A percentile compares a stretch with the other conserved stretches of the same genome.
Evolutionary conservation across 2,113 vertebrate genomes (phyloP).

Genomic region (Anthoscopus minutus): DNA sequence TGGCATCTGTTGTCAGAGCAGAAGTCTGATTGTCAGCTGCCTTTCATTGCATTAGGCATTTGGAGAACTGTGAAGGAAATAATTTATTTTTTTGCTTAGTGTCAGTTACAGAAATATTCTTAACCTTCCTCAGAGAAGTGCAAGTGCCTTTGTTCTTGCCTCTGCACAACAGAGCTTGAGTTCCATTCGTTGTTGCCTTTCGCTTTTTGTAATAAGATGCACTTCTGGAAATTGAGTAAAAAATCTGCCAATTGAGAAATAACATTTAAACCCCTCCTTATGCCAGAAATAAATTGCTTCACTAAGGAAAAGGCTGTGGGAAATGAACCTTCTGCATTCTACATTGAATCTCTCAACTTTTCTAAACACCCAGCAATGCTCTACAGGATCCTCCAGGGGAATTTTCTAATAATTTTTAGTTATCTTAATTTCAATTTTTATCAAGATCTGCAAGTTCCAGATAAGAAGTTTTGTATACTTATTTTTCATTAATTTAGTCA

Average conservation of each 20-base stretch:
- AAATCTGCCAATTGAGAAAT: background rate
- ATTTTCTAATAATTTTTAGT: background rate
- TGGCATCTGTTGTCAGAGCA: background rate
- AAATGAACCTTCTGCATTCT: background rate
- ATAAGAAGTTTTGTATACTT: background rate
- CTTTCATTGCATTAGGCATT: background rate
- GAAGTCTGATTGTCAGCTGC: background rate
- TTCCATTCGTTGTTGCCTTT: background rate
- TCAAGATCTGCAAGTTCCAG: background rate
- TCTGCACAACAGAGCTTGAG: background rate
- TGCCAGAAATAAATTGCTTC: background rate
- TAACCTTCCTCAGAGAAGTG: background rate
- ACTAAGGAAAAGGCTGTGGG: background rate
- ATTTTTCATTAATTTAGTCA: background rate
- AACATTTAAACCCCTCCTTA: background rate
- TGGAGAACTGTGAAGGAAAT: background rate
- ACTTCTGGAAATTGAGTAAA: background rate
- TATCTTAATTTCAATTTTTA: background rate
- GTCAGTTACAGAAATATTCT: background rate
- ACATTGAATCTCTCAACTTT: background rate
- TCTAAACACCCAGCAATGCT: background rate
- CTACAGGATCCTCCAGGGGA: background rate
- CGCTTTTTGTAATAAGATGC: background rate
- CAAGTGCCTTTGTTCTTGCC: background rate
- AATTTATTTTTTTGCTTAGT: background rate